A percentile compares a stretch with the other conserved stretches of the same genome.
phyloP scores from a whole-genome alignment of 1,140 invertebrate genomes.

The Matsumurasca onukii region DNA sequence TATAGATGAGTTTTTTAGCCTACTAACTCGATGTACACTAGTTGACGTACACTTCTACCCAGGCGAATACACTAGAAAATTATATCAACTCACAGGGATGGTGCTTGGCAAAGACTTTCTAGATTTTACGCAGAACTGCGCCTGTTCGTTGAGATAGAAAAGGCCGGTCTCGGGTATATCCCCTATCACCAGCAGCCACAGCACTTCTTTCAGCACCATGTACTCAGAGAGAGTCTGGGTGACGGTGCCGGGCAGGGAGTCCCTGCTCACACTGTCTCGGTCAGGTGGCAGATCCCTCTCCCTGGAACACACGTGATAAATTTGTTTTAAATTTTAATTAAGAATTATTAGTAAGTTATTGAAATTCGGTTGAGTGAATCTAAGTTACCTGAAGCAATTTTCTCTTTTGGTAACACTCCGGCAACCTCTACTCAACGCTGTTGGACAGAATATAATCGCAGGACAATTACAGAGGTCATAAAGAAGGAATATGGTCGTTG shows the following conservation, averaged over 20 bases:
- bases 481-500: too few relatives aligned
- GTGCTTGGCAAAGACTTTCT: background rate
- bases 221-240: background rate
- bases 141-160: background rate
- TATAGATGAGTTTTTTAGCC: too few relatives aligned
- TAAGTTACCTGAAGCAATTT: too few relatives aligned
- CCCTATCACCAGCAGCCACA: background rate
- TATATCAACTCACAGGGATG: background rate
- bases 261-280: background rate
- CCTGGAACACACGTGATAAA: background rate
- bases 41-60: too few relatives aligned
- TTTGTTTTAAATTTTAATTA: too few relatives aligned
- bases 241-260: background rate
- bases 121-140: background rate
- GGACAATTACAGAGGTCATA: too few relatives aligned
- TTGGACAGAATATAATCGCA: too few relatives aligned
- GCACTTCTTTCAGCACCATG: constrained; percentile 3
- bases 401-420: too few relatives aligned
- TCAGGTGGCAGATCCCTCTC: background rate
- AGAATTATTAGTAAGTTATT: too few relatives aligned
- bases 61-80: background rate
- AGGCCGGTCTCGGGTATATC: background rate
- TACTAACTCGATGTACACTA: too few relatives aligned
- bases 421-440: too few relatives aligned
- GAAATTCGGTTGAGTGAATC: too few relatives aligned